Percentiles rank a stretch among this genome's conserved stretches.
phyloP scores from a whole-genome alignment of 2,888 invertebrate species.

The Macaria liturata region DNA sequence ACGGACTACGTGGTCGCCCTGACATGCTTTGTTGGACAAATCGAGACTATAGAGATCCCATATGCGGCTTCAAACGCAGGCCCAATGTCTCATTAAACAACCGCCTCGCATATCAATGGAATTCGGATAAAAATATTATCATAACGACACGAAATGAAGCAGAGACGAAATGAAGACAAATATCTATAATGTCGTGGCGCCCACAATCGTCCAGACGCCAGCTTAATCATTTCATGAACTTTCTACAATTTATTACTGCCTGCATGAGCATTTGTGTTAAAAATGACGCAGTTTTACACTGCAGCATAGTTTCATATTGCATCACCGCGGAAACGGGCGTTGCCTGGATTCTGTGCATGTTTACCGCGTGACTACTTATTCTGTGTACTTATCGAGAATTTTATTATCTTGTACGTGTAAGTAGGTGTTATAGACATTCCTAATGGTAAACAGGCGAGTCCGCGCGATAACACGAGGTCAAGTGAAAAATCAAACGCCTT shows the following conservation, averaged over 20 bases:
- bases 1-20: constrained; percentile 70
- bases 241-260: constrained; percentile 1
- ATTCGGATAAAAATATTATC: constrained; percentile 37
- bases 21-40: constrained; percentile 70
- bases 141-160: constrained; percentile 26
- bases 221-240: constrained; percentile 5
- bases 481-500: constrained; percentile 58
- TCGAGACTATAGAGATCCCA: constrained; percentile 63
- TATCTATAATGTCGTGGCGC: constrained; percentile 11
- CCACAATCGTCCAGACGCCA: constrained; percentile 33
- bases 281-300: constrained; percentile 35
- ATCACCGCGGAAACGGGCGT: constrained; percentile 47
- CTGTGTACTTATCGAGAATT: constrained; percentile 53
- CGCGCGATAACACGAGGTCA: constrained; percentile 50
- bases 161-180: constrained; percentile 37
- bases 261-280: constrained; percentile 21
- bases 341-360: constrained; percentile 51
- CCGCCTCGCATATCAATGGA: constrained; percentile 43
- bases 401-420: constrained; percentile 53
- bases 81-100: constrained; percentile 47
- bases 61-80: constrained; percentile 53
- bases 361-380: constrained; percentile 42
- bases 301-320: constrained; percentile 40
- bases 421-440: constrained; percentile 42
- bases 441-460: constrained; percentile 51